Evolutionary conservation across 2,113 vertebrate species (phyloP), one percentile per base, ranked within the genome.

Genomic region (Ameiurus melas): DNA sequence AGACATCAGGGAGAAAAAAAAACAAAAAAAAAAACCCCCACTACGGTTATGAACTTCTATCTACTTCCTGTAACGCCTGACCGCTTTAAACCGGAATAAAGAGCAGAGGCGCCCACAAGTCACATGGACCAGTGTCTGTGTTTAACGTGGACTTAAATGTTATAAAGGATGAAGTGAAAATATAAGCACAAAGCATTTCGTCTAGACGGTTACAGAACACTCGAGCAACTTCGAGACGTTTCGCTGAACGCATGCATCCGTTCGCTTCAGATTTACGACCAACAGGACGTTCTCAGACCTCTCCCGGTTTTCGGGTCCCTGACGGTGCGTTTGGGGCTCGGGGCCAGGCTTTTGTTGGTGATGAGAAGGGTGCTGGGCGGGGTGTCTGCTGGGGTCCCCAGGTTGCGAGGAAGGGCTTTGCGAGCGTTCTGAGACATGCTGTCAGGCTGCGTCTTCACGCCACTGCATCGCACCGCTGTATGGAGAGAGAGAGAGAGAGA

Each of bases 231-330:
- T 1, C 10, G 10, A 27, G 64, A 30, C 16, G 2, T 36, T 9
- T 36, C 16, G 16, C 20, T 71, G 2, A 19, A 17, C 7, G 30
- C 68, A 1, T 1, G 5, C n/a, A 57, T 57, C 55, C 16, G 55
- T 57, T 57, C 55, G 16, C 16, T 19, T 57, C 0, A 5, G 55
- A 57, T 57, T 57, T 14, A 60, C 5, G 19, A 60, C 19, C 2
- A 39, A 19, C 25, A n/a, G 43, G 75, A 80, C 7, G 3, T 25
- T 27, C 22, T 7, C 68, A 62, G 95, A 99, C 98, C 98, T 98
- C 97, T 97, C 88, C 99, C 99, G 51, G 99, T 99, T 94, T 99
- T 99, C 90, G 99, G 99, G 93, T 99, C 98, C 86, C 99, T 96
- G 86, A 96, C 95, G 0, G 99, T 97, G 92, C 98, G 97, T 94